These are phyloP conservation scores for Nothobranchius furzeri DNA, from an alignment of 2,113 vertebrate species.

Conservation along the genomic window DNA sequence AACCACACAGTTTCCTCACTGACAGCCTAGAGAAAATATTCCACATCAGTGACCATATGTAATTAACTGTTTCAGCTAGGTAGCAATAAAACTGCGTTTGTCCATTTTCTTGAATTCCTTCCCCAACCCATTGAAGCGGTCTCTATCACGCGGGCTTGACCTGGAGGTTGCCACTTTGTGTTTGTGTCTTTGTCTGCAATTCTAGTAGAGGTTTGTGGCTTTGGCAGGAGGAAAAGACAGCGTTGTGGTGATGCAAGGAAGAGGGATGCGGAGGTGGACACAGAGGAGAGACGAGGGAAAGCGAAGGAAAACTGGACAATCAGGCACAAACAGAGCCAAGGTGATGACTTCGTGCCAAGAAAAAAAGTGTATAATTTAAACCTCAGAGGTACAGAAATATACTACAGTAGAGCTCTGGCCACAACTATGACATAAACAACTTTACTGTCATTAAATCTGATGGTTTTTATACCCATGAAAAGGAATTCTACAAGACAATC, in stretches of 20 bases:
- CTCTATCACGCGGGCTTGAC: constrained; percentile 60
- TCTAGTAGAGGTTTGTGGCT: constrained; percentile 64
- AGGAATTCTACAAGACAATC: constrained; percentile 12
- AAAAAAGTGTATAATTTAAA: constrained; percentile 45
- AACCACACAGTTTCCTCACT: constrained; percentile 77
- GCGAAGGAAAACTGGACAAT: constrained; percentile 34
- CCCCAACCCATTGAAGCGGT: constrained; percentile 48
- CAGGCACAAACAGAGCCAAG: constrained; percentile 46
- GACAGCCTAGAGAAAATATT: constrained; percentile 73
- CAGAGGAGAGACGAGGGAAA: constrained; percentile 40
- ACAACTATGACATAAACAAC: constrained; percentile 30
- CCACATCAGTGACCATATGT: constrained; percentile 75
- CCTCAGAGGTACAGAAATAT: constrained; percentile 43
- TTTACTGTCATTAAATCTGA: constrained; percentile 7
- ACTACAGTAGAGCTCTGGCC: constrained; percentile 20
- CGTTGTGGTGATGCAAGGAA: constrained; percentile 27
- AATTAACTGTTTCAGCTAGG: constrained; percentile 79
- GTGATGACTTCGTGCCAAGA: constrained; percentile 64
- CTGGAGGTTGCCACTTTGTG: constrained; percentile 54
- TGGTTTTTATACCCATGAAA: constrained; percentile 7
- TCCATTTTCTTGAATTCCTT: constrained; percentile 72
- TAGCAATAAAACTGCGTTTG: constrained; percentile 76
- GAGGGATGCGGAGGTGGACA: constrained; percentile 11
- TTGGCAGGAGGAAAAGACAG: constrained; percentile 45
- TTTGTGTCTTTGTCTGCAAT: constrained; percentile 58